Evolutionary conservation across 2,888 invertebrate species (phyloP).

Genomic region (Drosophila mimetica): DNA sequence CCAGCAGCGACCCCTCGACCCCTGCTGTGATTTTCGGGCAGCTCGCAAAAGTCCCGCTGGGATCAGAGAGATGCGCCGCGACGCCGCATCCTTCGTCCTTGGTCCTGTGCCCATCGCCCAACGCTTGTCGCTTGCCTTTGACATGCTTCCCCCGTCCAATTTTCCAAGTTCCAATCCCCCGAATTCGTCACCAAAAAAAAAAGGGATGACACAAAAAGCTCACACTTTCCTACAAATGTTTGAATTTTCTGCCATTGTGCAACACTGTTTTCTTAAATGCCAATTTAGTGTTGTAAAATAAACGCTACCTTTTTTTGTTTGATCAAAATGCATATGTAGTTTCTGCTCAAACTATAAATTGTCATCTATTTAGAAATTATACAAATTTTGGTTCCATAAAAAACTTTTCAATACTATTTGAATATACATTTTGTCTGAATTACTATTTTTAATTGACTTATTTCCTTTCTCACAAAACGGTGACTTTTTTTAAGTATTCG

Average conservation of each 20-base stretch:
- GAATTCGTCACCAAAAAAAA: neutral
- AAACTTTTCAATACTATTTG: too few relatives aligned
- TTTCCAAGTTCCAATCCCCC: slow-evolving; percentile 7
- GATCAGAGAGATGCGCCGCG: slow-evolving; percentile 75
- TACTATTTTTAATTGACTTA: too few relatives aligned
- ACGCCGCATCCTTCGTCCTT: slow-evolving; percentile 32
- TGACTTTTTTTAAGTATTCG: too few relatives aligned
- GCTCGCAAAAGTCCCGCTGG: slow-evolving; percentile 78
- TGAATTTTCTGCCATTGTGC: neutral
- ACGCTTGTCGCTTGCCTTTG: slow-evolving; percentile 58
- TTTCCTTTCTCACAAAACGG: too few relatives aligned
- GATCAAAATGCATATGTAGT: too few relatives aligned
- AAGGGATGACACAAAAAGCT: slow-evolving; percentile 2
- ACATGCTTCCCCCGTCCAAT: slow-evolving; percentile 40
- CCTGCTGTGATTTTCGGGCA: slow-evolving; percentile 78
- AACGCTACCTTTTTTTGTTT: too few relatives aligned
- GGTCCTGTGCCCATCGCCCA: neutral
- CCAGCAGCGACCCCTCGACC: slow-evolving; percentile 38
- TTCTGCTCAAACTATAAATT: too few relatives aligned
- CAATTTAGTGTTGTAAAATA: too few relatives aligned
- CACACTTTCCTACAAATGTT: neutral
- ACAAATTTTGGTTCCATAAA: too few relatives aligned
- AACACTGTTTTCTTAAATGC: neutral
- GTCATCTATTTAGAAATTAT: too few relatives aligned
- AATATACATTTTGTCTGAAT: too few relatives aligned